These are phyloP conservation scores for Empis livida DNA, from an alignment of 2,888 invertebrate genomes.

Conservation along the genomic window DNA sequence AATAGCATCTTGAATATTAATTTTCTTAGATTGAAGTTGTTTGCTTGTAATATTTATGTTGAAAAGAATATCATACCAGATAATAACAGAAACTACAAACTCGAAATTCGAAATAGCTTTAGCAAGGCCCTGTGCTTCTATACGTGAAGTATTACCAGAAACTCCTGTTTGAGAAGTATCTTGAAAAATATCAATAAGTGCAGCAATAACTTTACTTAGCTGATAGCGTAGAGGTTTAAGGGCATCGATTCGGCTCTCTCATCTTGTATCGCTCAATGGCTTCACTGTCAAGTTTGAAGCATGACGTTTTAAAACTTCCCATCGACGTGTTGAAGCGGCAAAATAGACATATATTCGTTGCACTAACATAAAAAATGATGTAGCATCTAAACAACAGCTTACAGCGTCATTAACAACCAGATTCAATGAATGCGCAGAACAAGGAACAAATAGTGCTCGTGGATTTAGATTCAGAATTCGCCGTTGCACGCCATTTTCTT, in stretches of 20 bases:
- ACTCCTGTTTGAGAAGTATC: not conserved
- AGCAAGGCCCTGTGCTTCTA: not conserved
- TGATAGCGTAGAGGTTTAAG: not conserved
- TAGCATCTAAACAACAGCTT: constrained; percentile 12
- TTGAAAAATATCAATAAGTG: not conserved
- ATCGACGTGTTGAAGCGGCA: constrained; percentile 15
- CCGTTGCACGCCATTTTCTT: constrained; percentile 17
- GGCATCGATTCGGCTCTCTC: constrained; percentile 4
- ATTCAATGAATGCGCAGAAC: constrained; percentile 18
- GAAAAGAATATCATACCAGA: not conserved
- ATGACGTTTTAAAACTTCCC: constrained; percentile 8
- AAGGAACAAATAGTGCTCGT: constrained; percentile 19
- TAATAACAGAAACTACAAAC: not conserved
- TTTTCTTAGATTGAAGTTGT: not conserved
- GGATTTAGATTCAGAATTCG: constrained; percentile 15
- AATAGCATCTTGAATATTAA: not conserved
- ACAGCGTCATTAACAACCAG: constrained; percentile 20
- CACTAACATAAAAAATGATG: constrained; percentile 15
- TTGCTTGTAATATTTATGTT: not conserved
- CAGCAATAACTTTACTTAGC: not conserved
- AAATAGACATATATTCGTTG: constrained; percentile 19
- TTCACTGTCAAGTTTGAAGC: constrained; percentile 5
- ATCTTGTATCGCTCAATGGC: constrained; percentile 5
- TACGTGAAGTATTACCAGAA: not conserved
- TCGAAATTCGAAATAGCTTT: not conserved